A percentile compares a stretch with the other conserved stretches of the same genome.
Conservation (phyloP, 2,888 invertebrate species). For the Neoascia interrupta region DNA sequence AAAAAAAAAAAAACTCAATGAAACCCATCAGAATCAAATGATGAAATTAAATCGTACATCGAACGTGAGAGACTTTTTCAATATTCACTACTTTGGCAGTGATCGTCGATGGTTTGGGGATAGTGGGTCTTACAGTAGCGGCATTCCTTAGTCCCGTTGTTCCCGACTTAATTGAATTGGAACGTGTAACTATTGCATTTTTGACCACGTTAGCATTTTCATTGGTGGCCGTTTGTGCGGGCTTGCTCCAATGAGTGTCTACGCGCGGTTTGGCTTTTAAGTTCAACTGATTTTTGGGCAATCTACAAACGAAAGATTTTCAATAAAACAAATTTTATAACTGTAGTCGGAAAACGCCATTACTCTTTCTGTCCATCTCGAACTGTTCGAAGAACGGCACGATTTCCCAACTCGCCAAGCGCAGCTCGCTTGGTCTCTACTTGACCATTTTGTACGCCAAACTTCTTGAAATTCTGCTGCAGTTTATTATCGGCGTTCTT, state of each 20-base stretch:
- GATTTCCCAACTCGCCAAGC: constrained; percentile 81
- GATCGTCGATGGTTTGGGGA: constrained; percentile 72
- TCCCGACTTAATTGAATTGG: constrained; percentile 74
- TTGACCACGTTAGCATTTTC: constrained; percentile 25
- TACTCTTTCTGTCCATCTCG: constrained; percentile 77
- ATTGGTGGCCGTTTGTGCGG: constrained; percentile 37
- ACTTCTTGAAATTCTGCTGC: constrained; percentile 75
- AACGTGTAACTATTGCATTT: constrained; percentile 71
- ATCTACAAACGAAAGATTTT: constrained; percentile 56
- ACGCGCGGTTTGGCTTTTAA: constrained; percentile 78
- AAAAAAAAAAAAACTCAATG: too few species aligned
- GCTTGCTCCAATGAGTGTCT: constrained; percentile 78
- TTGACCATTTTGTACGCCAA: constrained; percentile 72
- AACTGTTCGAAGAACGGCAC: constrained; percentile 76
- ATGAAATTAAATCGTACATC: constrained; percentile 58
- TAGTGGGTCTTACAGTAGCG: constrained; percentile 48
- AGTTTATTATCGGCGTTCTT: constrained; percentile 74
- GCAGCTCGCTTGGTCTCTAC: constrained; percentile 79
- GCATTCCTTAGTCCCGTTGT: constrained; percentile 42
- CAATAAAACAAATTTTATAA: constrained; percentile 12
- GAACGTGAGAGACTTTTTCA: constrained; percentile 72
- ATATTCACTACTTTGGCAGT: constrained; percentile 74
- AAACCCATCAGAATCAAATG: neutral
- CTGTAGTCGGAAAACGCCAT: constrained; percentile 65
- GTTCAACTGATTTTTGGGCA: constrained; percentile 72